A percentile compares a stretch with the other conserved stretches of the same genome.
Conservation (phyloP, 2,113 vertebrate species). For the Anhinga anhinga region DNA sequence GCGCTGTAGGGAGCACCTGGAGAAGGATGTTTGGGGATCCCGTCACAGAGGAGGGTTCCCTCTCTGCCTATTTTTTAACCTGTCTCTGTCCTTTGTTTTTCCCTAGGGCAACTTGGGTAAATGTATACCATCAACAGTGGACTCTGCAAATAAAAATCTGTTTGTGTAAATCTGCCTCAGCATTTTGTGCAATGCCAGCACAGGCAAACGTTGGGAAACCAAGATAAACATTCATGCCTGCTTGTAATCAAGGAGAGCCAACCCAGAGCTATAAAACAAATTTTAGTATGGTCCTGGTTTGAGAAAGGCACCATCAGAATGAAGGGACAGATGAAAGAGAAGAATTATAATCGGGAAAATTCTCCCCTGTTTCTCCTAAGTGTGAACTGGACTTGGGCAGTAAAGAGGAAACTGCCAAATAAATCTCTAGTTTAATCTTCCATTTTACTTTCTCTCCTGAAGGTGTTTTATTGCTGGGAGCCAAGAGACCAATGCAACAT, state of each 20-base stretch:
- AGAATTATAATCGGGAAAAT: neutral
- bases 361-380: neutral
- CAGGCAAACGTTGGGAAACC: neutral
- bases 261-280: neutral
- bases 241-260: neutral
- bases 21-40: neutral
- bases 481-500: neutral
- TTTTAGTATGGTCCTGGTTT: neutral
- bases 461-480: neutral
- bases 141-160: neutral
- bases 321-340: neutral
- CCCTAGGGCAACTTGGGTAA: neutral
- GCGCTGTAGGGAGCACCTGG: fast-evolving
- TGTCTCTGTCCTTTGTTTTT: neutral
- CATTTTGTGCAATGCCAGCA: neutral
- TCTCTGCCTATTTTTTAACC: too few species aligned
- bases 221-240: neutral
- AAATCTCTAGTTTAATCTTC: neutral
- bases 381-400: neutral
- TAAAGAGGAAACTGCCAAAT: neutral
- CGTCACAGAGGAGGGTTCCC: neutral
- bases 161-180: neutral
- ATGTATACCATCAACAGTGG: too few species aligned
- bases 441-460: neutral
- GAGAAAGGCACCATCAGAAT: neutral